Conservation (phyloP, 2,888 invertebrate species). For the Sthenelais limicola region DNA sequence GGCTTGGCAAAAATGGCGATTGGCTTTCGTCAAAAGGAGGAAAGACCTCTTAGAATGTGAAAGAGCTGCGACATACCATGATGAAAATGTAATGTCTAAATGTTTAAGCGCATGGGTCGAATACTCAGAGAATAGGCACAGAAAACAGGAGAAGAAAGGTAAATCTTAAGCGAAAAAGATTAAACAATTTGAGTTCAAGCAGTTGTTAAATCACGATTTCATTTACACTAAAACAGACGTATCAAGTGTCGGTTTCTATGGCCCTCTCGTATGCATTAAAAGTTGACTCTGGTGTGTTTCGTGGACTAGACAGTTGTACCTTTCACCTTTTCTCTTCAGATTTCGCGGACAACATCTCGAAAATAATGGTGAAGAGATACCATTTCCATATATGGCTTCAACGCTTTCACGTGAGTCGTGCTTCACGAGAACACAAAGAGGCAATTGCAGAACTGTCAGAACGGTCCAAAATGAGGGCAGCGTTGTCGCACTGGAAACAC, state of each 20-base stretch:
- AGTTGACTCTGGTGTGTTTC: no score
- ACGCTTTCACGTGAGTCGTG: constrained; percentile 50
- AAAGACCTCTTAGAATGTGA: not conserved
- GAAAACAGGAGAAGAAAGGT: constrained; percentile 57
- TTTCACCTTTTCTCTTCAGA: constrained; percentile 48
- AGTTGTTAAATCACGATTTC: no score
- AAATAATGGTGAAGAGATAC: constrained; percentile 49
- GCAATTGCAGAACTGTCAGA: constrained; percentile 55
- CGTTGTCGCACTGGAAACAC: constrained; percentile 59
- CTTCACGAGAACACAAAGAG: constrained; percentile 55
- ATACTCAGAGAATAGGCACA: constrained; percentile 52
- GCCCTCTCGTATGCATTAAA: no score
- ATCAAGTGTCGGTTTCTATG: no score
- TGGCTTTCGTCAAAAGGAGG: not conserved
- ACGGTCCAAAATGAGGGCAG: constrained; percentile 54
- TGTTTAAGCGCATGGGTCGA: constrained; percentile 28
- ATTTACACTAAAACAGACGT: no score
- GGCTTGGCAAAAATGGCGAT: constrained; percentile 28
- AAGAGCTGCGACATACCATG: constrained; percentile 9
- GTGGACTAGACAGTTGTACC: not conserved
- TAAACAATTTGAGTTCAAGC: no score
- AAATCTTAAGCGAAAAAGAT: no score
- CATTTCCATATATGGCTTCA: constrained; percentile 56
- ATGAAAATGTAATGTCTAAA: not conserved
- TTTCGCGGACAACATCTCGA: constrained; percentile 53